These are phyloP conservation scores for Chorisops tibialis DNA, from an alignment of 2,888 invertebrate genomes.

Conservation along the genomic window DNA sequence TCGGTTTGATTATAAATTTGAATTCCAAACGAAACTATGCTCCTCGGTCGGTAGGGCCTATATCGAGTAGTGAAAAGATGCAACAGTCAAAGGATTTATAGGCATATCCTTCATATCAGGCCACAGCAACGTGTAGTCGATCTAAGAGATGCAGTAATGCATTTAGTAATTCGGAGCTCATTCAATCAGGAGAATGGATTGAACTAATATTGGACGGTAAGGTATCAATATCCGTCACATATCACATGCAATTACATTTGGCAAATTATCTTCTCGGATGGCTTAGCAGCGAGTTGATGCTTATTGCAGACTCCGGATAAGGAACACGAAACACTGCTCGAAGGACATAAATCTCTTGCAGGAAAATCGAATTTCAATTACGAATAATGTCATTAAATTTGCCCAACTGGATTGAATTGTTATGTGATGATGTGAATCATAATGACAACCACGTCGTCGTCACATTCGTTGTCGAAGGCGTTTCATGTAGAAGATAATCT, in stretches of 20 bases:
- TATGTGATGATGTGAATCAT: conserved; percentile 20
- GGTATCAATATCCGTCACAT: conserved; percentile 14
- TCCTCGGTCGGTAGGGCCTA: background rate
- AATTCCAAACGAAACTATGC: conserved; percentile 8
- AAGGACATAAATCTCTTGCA: background rate
- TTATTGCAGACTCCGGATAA: conserved; percentile 4
- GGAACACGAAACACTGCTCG: background rate
- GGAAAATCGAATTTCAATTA: conserved; percentile 31
- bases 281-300: background rate
- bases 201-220: conserved; percentile 15
- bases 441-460: no score
- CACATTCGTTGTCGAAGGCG: no score
- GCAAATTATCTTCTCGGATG: conserved; percentile 20
- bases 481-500: no score
- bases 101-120: conserved; percentile 17
- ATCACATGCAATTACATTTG: conserved; percentile 25
- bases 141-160: background rate
- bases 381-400: conserved; percentile 28
- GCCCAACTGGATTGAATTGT: conserved; percentile 27
- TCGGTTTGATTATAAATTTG: conserved; percentile 17
- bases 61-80: background rate
- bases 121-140: conserved; percentile 2
- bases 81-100: conserved; percentile 19
- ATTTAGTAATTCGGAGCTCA: conserved; percentile 11
- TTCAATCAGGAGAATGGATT: conserved; percentile 21